A percentile compares a stretch with the other conserved stretches of the same genome.
These are phyloP conservation scores for Odobenus rosmarus DNA, from an alignment of 2,113 vertebrate species.

Conservation along the genomic window DNA sequence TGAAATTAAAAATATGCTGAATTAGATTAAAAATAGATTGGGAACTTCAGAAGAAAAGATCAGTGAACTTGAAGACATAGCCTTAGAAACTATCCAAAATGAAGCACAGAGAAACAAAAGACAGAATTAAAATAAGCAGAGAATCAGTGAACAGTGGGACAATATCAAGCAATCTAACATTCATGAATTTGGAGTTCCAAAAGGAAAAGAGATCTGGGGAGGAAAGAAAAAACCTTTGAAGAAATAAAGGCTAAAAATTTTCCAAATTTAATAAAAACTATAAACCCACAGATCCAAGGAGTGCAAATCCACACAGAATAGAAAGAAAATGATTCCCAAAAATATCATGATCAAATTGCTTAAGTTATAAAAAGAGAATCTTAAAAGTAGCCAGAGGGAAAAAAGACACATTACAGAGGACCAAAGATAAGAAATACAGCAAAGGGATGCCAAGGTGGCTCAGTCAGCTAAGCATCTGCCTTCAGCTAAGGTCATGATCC, in stretches of 20 bases:
- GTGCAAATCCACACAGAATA: neutral
- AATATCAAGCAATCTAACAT: neutral
- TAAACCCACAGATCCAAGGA: slow-evolving; percentile 8
- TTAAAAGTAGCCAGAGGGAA: neutral
- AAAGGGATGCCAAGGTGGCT: neutral
- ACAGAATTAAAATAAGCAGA: neutral
- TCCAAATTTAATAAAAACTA: neutral
- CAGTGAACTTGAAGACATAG: neutral
- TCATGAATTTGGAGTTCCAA: neutral
- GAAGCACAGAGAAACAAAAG: neutral
- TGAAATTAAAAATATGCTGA: neutral
- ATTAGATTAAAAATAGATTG: neutral
- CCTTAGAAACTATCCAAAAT: neutral
- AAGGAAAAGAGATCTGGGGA: neutral
- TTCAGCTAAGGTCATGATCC: neutral
- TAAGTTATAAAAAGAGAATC: neutral
- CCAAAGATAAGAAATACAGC: neutral
- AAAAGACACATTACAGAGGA: neutral
- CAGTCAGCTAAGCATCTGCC: neutral
- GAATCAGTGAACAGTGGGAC: neutral
- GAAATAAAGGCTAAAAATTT: neutral
- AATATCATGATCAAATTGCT: neutral
- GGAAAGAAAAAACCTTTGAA: neutral
- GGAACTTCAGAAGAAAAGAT: neutral
- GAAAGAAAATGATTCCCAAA: slow-evolving; percentile 1